Evolutionary conservation across 2,113 vertebrate species (phyloP), one percentile per base, ranked within the genome.

Genomic region (Pseudorasbora parva): DNA sequence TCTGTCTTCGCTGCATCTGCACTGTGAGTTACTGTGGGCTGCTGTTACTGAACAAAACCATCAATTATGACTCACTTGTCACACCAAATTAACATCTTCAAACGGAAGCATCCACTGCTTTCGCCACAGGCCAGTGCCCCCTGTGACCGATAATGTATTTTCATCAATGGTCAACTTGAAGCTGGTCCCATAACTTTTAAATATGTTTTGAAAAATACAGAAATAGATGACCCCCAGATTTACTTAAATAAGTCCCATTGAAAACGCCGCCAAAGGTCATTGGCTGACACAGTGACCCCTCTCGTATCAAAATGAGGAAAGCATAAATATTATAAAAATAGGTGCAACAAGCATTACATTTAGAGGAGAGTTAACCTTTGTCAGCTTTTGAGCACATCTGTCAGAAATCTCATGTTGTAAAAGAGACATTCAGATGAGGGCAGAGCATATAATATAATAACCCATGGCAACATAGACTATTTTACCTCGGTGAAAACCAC

Each of bases 61-160:
- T 23, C 49, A 75, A 60, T 72, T 85, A 78, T 87, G 25, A 68
- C 33, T 51, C 72, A 57, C 84, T 89, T 87, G 88, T 91, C 90
- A 93, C 85, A 87, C 81, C 86, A 86, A 88, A 90, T 94, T 91
- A 91, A 89, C 88, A 89, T 89, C 89, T 91, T 93, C 89, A 93
- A 90, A 91, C 89, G 85, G 87, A 84, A 93, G 88, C 90, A 93
- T 88, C 90, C 91, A 80, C 87, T 88, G 64, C 37, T 87, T 84
- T 90, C 79, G 92, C 93, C 91, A 89, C 89, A 86, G 91, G 92
- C 90, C 84, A 93, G 56, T 89, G 84, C 85, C 84, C 83, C 75
- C 87, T 91, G 88, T 88, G 41, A 27, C 88, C 82, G 88, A 89
- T 86, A 88, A 84, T 90, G 83, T 88, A 77, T 87, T 84, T 59